Conservation (phyloP, 2,113 vertebrate genomes). For the Festucalex cinctus region DNA sequence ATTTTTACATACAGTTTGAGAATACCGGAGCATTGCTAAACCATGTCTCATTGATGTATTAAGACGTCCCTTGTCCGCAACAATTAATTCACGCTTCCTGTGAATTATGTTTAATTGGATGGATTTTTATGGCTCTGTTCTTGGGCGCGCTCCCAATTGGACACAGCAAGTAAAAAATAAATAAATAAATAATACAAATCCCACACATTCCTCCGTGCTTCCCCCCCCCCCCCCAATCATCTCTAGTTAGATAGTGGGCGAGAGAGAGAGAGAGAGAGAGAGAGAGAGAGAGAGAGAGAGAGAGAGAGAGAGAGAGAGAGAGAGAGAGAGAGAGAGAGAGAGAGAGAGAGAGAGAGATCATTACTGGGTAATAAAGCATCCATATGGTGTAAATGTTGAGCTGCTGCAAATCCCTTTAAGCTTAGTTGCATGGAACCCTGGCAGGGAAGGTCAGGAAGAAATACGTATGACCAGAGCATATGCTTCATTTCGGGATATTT, state of each 20-base stretch:
- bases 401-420: slow-evolving; percentile 82
- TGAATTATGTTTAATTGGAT: slow-evolving; percentile 23
- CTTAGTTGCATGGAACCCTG: slow-evolving; percentile 81
- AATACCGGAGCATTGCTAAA: not conserved
- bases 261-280: slow-evolving; percentile 16
- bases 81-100: slow-evolving; percentile 5
- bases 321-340: slow-evolving; percentile 8
- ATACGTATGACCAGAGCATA: slow-evolving; percentile 81
- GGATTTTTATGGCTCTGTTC: slow-evolving; percentile 7
- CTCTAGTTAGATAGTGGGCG: slow-evolving; percentile 62
- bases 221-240: too few relatives aligned
- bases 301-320: slow-evolving; percentile 54
- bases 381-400: slow-evolving; percentile 89
- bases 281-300: slow-evolving; percentile 72
- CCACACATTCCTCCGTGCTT: slow-evolving; percentile 51
- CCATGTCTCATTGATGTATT: not conserved
- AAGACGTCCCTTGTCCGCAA: not conserved
- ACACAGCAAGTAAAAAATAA: slow-evolving; percentile 17
- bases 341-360: slow-evolving; percentile 68
- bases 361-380: slow-evolving; percentile 83
- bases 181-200: slow-evolving; percentile 44
- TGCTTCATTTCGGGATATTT: slow-evolving; percentile 63
- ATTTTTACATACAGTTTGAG: not conserved
- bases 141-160: slow-evolving; percentile 6
- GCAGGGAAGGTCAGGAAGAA: slow-evolving; percentile 77